These are phyloP conservation scores for Colaptes auratus DNA, from an alignment of 2,113 vertebrate species.

Conservation along the genomic window DNA sequence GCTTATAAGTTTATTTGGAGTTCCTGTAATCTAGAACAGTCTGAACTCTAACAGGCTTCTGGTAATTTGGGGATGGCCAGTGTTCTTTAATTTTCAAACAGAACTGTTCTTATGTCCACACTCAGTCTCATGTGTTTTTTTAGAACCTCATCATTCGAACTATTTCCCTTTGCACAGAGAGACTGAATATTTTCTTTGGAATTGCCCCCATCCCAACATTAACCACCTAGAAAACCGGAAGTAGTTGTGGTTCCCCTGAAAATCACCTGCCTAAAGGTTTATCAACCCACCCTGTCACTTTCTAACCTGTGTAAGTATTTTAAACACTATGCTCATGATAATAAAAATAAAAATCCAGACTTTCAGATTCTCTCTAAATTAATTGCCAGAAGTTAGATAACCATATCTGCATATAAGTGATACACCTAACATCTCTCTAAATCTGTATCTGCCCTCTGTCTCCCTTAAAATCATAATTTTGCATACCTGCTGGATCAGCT, in stretches of 20 bases:
- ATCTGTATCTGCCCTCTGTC: neutral
- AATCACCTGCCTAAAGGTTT: neutral
- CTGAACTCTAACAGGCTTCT: neutral
- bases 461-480: neutral
- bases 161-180: neutral
- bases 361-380: neutral
- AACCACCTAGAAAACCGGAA: neutral
- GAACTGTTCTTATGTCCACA: neutral
- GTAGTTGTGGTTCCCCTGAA: neutral
- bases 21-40: neutral
- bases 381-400: neutral
- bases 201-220: neutral
- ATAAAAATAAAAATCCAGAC: neutral
- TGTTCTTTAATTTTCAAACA: neutral
- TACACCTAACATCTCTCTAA: neutral
- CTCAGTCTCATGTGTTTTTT: neutral
- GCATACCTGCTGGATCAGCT: conserved; percentile 59
- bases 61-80: neutral
- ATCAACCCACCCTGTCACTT: neutral
- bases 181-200: neutral
- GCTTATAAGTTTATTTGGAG: neutral
- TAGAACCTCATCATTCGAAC: neutral
- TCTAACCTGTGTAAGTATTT: neutral
- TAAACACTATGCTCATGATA: neutral
- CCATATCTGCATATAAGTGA: neutral